phyloP scores from a whole-genome alignment of 2,888 invertebrate genomes.

The Argyresthia albistria region DNA sequence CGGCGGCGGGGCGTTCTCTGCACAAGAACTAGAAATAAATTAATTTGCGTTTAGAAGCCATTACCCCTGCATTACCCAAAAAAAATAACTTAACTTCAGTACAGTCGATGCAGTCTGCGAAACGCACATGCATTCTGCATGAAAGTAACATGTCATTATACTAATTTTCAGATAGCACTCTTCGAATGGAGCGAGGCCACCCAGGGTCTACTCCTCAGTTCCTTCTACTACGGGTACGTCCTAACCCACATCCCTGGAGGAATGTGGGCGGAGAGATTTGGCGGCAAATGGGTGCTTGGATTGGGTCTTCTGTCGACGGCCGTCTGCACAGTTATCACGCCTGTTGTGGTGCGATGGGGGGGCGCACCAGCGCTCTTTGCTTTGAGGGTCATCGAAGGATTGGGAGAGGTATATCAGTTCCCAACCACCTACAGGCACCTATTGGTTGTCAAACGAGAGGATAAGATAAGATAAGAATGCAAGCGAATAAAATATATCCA shows the following conservation, averaged over 20 bases:
- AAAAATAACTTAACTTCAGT: too few relatives aligned
- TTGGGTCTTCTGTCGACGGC: slow-evolving; percentile 86
- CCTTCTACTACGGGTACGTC: slow-evolving; percentile 90
- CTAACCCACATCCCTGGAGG: slow-evolving; percentile 89
- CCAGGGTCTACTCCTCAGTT: slow-evolving; percentile 83
- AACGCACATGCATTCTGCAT: too few relatives aligned
- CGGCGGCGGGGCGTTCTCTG: too few relatives aligned
- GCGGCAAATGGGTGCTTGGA: slow-evolving; percentile 88
- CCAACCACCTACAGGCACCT: neutral
- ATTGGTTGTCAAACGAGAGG: too few relatives aligned
- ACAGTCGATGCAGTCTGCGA: too few relatives aligned
- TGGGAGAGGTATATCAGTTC: slow-evolving; percentile 80
- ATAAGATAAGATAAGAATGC: too few relatives aligned
- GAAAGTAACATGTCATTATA: neutral
- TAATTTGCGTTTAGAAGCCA: too few relatives aligned
- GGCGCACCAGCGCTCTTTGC: slow-evolving; percentile 69
- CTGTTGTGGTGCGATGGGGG: slow-evolving; percentile 74
- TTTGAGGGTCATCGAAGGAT: slow-evolving; percentile 65
- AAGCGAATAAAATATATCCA: too few relatives aligned
- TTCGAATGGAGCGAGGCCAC: slow-evolving; percentile 80
- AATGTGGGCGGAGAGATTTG: slow-evolving; percentile 83
- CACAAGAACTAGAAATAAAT: too few relatives aligned
- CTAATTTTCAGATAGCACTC: slow-evolving; percentile 20
- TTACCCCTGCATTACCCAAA: too few relatives aligned
- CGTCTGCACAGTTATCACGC: slow-evolving; percentile 85